phyloP scores from a whole-genome alignment of 30 jellyfish, hydroid and myxozoan genomes.

The Chrysaora quinquecirrha region DNA sequence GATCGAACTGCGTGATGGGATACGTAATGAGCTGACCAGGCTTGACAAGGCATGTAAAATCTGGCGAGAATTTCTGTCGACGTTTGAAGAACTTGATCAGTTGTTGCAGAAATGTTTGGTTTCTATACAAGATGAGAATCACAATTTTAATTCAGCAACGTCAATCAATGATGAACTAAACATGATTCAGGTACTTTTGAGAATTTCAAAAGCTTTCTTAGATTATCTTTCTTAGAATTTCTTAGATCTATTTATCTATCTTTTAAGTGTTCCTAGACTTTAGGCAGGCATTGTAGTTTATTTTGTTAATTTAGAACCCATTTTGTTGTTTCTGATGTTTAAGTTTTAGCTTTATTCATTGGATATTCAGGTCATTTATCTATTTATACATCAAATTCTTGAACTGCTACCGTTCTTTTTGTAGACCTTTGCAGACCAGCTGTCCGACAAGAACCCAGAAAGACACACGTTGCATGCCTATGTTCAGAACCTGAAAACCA shows the following conservation, averaged over 20 bases:
- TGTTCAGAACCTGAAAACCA: slow-evolving; percentile 21
- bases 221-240: too few relatives aligned
- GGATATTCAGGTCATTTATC: too few relatives aligned
- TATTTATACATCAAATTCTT: too few relatives aligned
- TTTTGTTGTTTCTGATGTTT: too few relatives aligned
- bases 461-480: neutral
- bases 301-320: too few relatives aligned
- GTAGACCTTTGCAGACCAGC: slow-evolving; percentile 6
- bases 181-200: slow-evolving; percentile 8
- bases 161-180: slow-evolving; percentile 28
- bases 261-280: too few relatives aligned
- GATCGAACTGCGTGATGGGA: slow-evolving; percentile 38
- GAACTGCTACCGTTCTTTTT: too few relatives aligned
- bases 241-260: too few relatives aligned
- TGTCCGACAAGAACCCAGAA: slow-evolving; percentile 4
- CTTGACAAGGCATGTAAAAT: slow-evolving; percentile 38
- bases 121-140: slow-evolving; percentile 19
- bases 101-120: slow-evolving; percentile 40
- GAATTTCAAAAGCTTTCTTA: too few relatives aligned
- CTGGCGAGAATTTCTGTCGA: slow-evolving; percentile 67
- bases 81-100: slow-evolving; percentile 40
- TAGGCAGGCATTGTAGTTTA: too few relatives aligned
- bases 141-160: slow-evolving; percentile 23
- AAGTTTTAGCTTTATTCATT: too few relatives aligned
- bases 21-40: slow-evolving; percentile 54